phyloP scores from a whole-genome alignment of 2,888 invertebrate genomes.

The Cryptophagus acutangulus region DNA sequence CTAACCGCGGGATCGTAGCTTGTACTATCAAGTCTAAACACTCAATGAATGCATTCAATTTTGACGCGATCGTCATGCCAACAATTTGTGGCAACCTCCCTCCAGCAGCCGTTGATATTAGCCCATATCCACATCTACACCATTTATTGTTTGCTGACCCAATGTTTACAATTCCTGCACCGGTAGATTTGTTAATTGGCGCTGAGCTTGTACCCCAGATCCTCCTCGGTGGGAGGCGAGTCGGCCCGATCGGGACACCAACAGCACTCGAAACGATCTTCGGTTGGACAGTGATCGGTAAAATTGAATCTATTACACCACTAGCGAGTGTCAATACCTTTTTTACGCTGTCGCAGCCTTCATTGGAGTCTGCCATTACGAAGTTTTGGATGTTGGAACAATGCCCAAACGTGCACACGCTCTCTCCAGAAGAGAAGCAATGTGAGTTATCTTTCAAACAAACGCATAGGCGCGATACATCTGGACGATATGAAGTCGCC shows the following conservation, averaged over 20 bases:
- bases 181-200: neutral
- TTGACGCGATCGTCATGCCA: neutral
- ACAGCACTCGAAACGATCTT: too few relatives aligned
- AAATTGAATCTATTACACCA: neutral
- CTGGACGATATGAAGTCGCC: neutral
- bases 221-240: neutral
- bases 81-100: neutral
- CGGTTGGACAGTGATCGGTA: too few relatives aligned
- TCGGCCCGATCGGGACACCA: too few relatives aligned
- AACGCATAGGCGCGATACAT: neutral
- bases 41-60: neutral
- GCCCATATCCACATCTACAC: neutral
- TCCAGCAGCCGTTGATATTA: neutral
- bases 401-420: neutral
- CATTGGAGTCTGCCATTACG: too few relatives aligned
- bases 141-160: neutral
- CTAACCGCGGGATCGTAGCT: too few relatives aligned
- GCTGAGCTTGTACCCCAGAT: neutral
- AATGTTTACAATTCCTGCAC: neutral
- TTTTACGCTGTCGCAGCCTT: too few relatives aligned
- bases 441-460: too few relatives aligned
- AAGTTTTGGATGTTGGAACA: constrained; percentile 1
- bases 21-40: neutral
- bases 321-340: too few relatives aligned
- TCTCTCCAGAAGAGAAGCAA: neutral